Evolutionary conservation across 2,797 vertebrate species (phyloP).

Genomic region (Acanthiza pusilla): DNA sequence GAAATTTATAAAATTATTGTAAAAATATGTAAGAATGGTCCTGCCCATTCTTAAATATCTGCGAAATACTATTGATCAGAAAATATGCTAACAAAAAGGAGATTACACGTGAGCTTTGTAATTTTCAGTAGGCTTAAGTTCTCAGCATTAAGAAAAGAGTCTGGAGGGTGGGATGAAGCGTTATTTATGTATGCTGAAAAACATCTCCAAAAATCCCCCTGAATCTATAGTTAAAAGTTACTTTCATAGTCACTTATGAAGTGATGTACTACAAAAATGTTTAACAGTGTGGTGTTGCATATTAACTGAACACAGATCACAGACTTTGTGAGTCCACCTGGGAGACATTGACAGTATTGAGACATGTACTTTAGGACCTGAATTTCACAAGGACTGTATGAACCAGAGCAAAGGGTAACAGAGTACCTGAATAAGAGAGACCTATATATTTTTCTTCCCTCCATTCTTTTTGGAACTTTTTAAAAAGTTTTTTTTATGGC

Average conservation of each 20-base stretch:
- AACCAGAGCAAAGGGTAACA: background rate
- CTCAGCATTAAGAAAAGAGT: background rate
- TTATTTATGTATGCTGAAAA: background rate
- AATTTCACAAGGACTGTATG: background rate
- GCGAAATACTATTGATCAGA: background rate
- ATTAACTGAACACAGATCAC: background rate
- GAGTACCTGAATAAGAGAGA: background rate
- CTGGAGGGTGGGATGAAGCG: accelerated
- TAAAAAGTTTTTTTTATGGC: background rate
- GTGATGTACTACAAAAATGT: background rate
- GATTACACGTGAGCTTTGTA: background rate
- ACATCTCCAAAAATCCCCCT: accelerated
- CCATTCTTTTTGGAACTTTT: background rate
- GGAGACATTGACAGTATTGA: background rate
- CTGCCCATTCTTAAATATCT: background rate
- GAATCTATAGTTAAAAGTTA: background rate
- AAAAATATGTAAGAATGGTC: background rate
- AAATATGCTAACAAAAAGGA: background rate
- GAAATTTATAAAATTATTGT: background rate
- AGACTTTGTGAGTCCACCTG: background rate
- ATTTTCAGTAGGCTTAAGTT: background rate
- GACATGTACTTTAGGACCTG: background rate
- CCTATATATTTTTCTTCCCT: background rate
- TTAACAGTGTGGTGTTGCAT: background rate
- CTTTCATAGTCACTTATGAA: background rate